Evolutionary conservation across 2,797 vertebrate genomes (phyloP).

Genomic region (Dermochelys coriacea): DNA sequence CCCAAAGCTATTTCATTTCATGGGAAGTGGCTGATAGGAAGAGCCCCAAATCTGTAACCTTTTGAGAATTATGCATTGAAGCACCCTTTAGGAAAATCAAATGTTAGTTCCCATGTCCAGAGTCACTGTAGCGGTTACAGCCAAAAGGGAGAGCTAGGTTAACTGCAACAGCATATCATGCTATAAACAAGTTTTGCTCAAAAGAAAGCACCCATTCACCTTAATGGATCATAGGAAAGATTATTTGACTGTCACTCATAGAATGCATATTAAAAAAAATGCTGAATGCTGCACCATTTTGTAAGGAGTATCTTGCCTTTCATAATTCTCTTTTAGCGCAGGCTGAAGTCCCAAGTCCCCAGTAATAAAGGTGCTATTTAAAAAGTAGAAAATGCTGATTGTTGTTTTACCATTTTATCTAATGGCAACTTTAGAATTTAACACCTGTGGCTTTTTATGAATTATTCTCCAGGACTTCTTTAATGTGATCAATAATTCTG

Average conservation of each 20-base stretch:
- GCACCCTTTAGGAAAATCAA: neutral
- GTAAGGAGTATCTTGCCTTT: neutral
- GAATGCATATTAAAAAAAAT: neutral
- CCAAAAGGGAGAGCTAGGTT: neutral
- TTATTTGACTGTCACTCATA: neutral
- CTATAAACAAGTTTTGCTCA: neutral
- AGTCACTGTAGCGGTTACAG: neutral
- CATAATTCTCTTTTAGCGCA: neutral
- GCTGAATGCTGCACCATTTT: neutral
- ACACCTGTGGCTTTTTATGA: neutral
- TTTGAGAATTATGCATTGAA: neutral
- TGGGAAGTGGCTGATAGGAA: neutral
- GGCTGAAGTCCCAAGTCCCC: neutral
- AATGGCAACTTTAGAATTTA: neutral
- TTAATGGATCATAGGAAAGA: neutral
- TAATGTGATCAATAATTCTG: slow-evolving; percentile 12
- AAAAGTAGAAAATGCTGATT: neutral
- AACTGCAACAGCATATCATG: neutral
- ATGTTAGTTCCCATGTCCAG: neutral
- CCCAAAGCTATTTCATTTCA: neutral
- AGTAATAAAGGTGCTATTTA: neutral
- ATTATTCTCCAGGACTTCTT: neutral
- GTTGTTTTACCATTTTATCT: slow-evolving; percentile 4
- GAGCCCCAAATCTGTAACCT: neutral
- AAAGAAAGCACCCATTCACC: neutral